A percentile compares a stretch with the other conserved stretches of the same genome.
These are phyloP conservation scores for Meteorus colon DNA, from an alignment of 2,888 invertebrate species.

Conservation along the genomic window DNA sequence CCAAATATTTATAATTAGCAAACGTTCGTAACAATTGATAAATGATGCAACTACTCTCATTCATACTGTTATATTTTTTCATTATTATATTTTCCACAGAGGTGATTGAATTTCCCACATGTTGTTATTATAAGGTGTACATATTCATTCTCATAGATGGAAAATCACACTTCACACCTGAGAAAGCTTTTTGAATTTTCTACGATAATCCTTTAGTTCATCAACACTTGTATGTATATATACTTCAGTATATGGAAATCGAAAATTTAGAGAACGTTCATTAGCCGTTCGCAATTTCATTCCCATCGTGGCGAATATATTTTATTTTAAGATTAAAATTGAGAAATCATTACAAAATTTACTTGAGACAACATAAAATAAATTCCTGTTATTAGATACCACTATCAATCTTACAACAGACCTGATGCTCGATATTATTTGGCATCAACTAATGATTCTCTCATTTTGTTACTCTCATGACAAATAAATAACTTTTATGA, in stretches of 20 bases:
- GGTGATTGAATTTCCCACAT: neutral
- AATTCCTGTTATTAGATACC: neutral
- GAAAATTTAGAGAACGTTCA: constrained; percentile 30
- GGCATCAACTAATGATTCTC: constrained; percentile 18
- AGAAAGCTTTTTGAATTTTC: constrained; percentile 20
- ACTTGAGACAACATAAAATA: neutral
- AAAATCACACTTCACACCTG: constrained; percentile 30
- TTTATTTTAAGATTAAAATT: neutral
- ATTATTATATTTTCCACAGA: neutral
- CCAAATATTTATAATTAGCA: constrained; percentile 50
- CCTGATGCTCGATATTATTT: neutral
- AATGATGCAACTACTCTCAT: constrained; percentile 28
- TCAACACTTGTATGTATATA: constrained; percentile 21
- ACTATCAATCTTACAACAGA: neutral
- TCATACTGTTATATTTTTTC: constrained; percentile 14
- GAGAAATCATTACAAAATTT: neutral
- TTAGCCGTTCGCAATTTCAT: neutral
- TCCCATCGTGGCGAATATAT: constrained; percentile 7
- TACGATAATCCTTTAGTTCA: constrained; percentile 19
- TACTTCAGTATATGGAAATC: constrained; percentile 43
- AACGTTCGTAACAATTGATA: constrained; percentile 41
- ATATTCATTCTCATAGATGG: constrained; percentile 25
- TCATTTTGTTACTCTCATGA: neutral
- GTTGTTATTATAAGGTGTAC: constrained; percentile 18
- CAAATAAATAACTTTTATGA: constrained; percentile 45